Conservation (phyloP, 2,797 vertebrate genomes). For the Pangasius mekongensis region DNA sequence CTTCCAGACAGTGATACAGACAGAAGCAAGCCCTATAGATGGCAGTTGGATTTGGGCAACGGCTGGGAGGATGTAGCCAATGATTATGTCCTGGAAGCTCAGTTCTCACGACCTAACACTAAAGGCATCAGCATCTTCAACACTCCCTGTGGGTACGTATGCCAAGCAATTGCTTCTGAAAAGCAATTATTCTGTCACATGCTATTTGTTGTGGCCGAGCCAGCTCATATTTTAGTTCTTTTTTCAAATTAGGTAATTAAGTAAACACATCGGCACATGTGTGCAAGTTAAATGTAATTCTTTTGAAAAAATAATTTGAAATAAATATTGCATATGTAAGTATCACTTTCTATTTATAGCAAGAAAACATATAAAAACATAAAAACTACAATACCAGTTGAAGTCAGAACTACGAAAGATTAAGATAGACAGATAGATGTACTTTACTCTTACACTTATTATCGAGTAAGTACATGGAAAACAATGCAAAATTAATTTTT, state of each 20-base stretch:
- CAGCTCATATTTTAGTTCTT: background rate
- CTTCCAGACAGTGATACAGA: slow-evolving; percentile 61
- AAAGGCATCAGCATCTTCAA: slow-evolving; percentile 73
- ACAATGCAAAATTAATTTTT: background rate
- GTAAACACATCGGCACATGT: background rate
- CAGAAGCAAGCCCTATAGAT: slow-evolving; percentile 63
- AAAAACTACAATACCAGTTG: background rate
- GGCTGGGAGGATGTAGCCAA: slow-evolving; percentile 68
- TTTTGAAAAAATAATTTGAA: background rate
- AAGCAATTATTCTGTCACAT: background rate
- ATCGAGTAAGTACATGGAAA: background rate
- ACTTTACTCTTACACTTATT: background rate
- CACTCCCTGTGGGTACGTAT: slow-evolving; percentile 68
- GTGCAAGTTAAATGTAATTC: background rate
- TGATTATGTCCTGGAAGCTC: slow-evolving; percentile 74
- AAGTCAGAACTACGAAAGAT: background rate
- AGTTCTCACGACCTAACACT: slow-evolving; percentile 69
- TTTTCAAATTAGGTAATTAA: background rate
- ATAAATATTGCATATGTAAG: background rate
- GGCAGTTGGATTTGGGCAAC: slow-evolving; percentile 67
- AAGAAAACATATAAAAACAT: background rate
- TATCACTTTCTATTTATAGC: background rate
- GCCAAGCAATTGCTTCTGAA: background rate
- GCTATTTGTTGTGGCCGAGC: background rate
- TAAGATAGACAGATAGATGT: background rate